Evolutionary conservation across 2,888 invertebrate species (phyloP), one percentile per base, ranked within the genome.

Genomic region (Coecobrya sp.): DNA sequence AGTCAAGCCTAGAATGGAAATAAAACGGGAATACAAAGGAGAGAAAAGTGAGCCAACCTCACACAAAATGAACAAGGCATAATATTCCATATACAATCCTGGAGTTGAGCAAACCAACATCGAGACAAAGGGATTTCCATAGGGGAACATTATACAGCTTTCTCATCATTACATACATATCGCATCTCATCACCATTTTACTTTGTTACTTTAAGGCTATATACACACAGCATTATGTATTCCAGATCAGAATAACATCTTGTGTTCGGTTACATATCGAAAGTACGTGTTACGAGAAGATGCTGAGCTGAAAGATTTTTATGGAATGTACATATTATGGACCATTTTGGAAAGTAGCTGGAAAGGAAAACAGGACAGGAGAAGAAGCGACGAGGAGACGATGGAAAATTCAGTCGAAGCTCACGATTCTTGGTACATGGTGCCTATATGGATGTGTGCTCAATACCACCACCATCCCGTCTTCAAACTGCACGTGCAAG

Each of bases 1-100:
- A 91, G 91, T 86, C 86, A 91, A 91, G 91, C 91, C 25, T 65
- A 86, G 91, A 91, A 91, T 91, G 91, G 81, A 36, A 86, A 22
- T 11, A 65, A 65, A 62, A 16, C 42, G 68, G 70, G 70, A 81
- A 42, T 79, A 86, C 55, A 70, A 65, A 45, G 65, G 76, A 79
- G 91, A 91, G 91, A 91, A 91, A 91, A 91, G 86, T 86, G 90
- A 79, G 86, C 70, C 73, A 73, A 19, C 52, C 49, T 68, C 4
- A 0, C n/a, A 45, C 49, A 7, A 76, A 68, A 55, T 27, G 30
- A 25, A 7, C 81, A 55, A 55, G 25, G 7, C 30, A 49, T 45
- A 49, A 22, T 68, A 36, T n/a, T 49, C 76, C 76, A 81, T 81
- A 73, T 45, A 73, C 42, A n/a, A 42, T 16, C 55, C 27, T 27